Conservation (phyloP, 2,888 invertebrate species). For the Yponomeuta malinellus region DNA sequence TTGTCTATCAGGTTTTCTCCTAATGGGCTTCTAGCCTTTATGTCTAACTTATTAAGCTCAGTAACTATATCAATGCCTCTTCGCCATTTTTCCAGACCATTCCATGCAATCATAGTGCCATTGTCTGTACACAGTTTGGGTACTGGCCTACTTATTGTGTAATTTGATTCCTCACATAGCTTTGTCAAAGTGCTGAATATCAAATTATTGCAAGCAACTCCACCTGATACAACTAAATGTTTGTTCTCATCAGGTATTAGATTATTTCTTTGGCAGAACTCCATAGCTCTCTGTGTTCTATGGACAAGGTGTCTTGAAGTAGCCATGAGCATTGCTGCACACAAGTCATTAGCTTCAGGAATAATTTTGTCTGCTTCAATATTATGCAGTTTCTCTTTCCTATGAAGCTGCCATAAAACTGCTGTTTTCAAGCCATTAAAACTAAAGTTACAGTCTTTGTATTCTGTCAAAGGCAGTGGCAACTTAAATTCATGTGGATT, state of each 20-base stretch:
- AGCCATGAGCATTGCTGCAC: conserved; percentile 87
- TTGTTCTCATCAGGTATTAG: conserved; percentile 78
- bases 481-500: conserved; percentile 82
- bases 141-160: conserved; percentile 83
- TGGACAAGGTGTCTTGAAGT: conserved; percentile 87
- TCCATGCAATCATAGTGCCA: conserved; percentile 99
- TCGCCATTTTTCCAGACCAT: conserved; percentile 89
- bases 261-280: conserved; percentile 79
- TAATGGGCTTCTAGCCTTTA: conserved; percentile 77
- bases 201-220: conserved; percentile 95
- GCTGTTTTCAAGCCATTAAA: conserved; percentile 89
- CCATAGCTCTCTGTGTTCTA: conserved; percentile 89
- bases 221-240: conserved; percentile 91
- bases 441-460: conserved; percentile 92
- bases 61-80: conserved; percentile 65
- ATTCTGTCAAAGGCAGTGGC: conserved; percentile 77
- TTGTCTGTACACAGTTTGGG: conserved; percentile 96
- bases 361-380: conserved; percentile 82
- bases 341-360: conserved; percentile 86
- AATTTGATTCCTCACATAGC: conserved; percentile 81
- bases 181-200: conserved; percentile 82
- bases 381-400: conserved; percentile 75
- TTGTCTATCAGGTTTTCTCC: conserved; percentile 78
- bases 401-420: conserved; percentile 51
- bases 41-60: conserved; percentile 79